A percentile compares a stretch with the other conserved stretches of the same genome.
Conservation (phyloP, 2,113 vertebrate genomes). For the Copsychus sechellarum region DNA sequence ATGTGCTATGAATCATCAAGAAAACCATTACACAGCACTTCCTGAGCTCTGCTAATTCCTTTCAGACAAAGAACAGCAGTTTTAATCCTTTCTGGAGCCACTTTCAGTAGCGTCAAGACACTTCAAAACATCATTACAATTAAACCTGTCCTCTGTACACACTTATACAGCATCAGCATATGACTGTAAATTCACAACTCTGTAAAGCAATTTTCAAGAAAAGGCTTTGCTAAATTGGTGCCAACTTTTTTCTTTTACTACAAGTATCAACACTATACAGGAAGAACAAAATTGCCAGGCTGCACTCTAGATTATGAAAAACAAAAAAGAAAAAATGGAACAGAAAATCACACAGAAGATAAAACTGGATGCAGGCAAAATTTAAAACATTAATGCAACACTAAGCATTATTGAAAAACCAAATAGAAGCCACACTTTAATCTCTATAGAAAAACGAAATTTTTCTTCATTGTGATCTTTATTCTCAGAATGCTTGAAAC, state of each 20-base stretch:
- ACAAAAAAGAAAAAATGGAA: background rate
- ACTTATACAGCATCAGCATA: background rate
- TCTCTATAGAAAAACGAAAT: background rate
- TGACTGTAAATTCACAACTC: background rate
- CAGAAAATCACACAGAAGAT: background rate
- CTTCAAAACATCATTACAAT: background rate
- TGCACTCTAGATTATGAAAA: background rate
- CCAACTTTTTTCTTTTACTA: background rate
- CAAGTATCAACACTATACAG: background rate
- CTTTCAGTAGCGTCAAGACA: background rate
- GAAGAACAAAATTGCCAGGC: background rate
- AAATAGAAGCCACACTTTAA: background rate
- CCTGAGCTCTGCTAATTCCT: background rate
- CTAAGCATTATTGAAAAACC: background rate
- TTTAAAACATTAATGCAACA: background rate
- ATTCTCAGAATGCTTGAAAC: background rate
- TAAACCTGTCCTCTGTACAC: background rate
- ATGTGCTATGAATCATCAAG: background rate
- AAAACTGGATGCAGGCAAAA: background rate
- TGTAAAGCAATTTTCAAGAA: background rate
- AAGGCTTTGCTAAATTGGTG: background rate
- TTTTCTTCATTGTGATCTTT: background rate
- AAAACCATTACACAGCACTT: slow-evolving; percentile 25
- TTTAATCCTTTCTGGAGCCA: background rate
- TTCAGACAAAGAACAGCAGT: background rate